Evolutionary conservation across 2,888 invertebrate genomes (phyloP), one percentile per base, ranked within the genome.

Genomic region (Chaitophorus viminalis): DNA sequence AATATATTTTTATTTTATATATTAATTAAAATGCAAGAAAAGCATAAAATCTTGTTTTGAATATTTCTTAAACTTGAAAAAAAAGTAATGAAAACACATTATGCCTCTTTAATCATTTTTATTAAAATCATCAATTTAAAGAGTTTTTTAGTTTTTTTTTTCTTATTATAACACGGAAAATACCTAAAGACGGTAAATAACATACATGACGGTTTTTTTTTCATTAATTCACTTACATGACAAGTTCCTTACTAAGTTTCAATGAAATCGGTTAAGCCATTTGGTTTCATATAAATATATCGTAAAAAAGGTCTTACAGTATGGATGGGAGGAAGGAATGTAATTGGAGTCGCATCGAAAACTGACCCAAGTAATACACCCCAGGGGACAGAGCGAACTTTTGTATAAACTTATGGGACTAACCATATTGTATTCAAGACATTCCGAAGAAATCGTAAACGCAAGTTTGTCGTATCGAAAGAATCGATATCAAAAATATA

Each of bases 201-300:
- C 46, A 11, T 11, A 1, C 46, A 46, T 14, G 11, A 46, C 11
- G 46, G 14, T 46, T 46, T 46, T n/a, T 46, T 14, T 14, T 31
- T 54, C 31, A 6, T 60, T 33, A 21, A 78, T 78, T 60, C 33
- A 25, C 31, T 60, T 60, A 25, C 33, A 78, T 21, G 21, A 17
- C 46, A 54, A 54, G 31, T 21, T 78, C 25, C 14, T 1, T 8
- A 14, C 1, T 11, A 14, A 78, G 31, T 33, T 78, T 25, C 25
- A 25, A 60, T 52, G 8, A 77, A 31, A 54, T 77, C 33, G 33
- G 25, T 25, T 25, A 25, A 60, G 6, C 33, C 11, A 33, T 78
- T 60, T 25, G 21, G 25, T 78, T 60, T 33, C 78, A 54, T 3
- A 78, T 60, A 60, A 33, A 78, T 60, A 33, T 60, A 78, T 78